A percentile compares a stretch with the other conserved stretches of the same genome.
phyloP scores from a whole-genome alignment of 2,888 invertebrate genomes.

The Acrobasis suavella region DNA sequence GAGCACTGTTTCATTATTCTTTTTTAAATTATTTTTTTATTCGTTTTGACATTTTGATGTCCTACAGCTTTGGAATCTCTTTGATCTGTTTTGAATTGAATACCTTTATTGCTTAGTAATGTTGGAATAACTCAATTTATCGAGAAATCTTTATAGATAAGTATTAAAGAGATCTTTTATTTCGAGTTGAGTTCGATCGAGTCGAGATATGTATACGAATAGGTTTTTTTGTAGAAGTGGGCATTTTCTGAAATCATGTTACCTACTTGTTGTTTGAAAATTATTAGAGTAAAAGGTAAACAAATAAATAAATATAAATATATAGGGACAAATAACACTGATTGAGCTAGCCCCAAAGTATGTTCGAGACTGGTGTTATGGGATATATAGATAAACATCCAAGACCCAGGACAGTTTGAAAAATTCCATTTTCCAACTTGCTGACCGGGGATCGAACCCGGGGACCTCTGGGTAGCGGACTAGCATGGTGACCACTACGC shows the following conservation, averaged over 20 bases:
- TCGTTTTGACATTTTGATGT: constrained; percentile 13
- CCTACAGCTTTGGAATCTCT: constrained; percentile 7
- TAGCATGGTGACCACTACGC: too few relatives aligned
- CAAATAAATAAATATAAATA: too few relatives aligned
- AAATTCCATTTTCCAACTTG: too few relatives aligned
- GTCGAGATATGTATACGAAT: background rate
- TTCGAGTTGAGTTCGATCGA: background rate
- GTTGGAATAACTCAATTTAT: constrained; percentile 13
- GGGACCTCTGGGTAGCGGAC: too few relatives aligned
- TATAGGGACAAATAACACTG: too few relatives aligned
- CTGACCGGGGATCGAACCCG: too few relatives aligned
- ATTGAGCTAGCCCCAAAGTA: too few relatives aligned
- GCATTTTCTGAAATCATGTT: background rate
- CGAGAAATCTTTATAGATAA: background rate
- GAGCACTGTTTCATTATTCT: constrained; percentile 37
- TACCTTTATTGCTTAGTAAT: background rate
- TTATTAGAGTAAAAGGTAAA: background rate
- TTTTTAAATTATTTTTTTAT: constrained; percentile 26
- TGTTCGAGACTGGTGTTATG: too few relatives aligned
- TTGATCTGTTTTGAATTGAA: constrained; percentile 2
- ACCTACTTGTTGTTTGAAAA: background rate
- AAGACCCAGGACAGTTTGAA: too few relatives aligned
- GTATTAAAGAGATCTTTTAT: too few relatives aligned
- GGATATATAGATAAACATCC: too few relatives aligned
- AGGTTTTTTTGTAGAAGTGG: background rate